Base-by-base conservation (phyloP, 2,113 vertebrate species). In the Platichthys stellatus region DNA sequence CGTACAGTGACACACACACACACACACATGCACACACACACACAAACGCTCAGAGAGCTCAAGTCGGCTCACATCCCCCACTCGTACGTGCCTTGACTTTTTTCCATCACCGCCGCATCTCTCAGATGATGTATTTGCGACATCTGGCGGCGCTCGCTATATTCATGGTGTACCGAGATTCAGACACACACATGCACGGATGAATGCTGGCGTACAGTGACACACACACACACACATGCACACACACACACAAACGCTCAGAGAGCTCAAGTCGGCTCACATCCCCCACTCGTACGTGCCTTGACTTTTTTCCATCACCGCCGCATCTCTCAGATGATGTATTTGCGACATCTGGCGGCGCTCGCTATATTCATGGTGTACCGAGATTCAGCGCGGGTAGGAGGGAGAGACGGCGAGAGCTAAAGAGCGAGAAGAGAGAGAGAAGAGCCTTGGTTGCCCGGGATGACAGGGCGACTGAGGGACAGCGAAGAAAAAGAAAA, bases 261-360 rank as follows among this genome's bases (percentile, higher is more conserved):
- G 61, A 83, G 81, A 88, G 86, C 91, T 90, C 80, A 72, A 90
- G 89, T 90, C 89, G 53, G 83, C 81, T 93, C 93, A 90, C 93
- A 91, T 92, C 94, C 93, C 91, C 93, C 91, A 90, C 91, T 85
- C 85, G 90, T 94, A 93, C 93, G 94, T 94, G 93, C 91, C 59
- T 91, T 88, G 92, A 93, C 92, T 94, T 90, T 90, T 89, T 96
- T 95, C 96, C 95, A 93, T 95, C 94, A 92, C 91, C 84, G 84
- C 94, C 92, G 89, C 66, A 85, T 93, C 94, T 94, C 91, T 96
- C 96, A 94, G 93, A 94, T 92, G 95, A 98, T 96, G 95, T 93
- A 96, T 98, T 97, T 99, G 98, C 97, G 97, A 99, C 98, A 99
- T 99, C 98, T 99, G 97, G 96, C 95, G 97, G 98, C 91, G 86